Evolutionary conservation across 2,113 vertebrate species (phyloP), one percentile per base, ranked within the genome.

Genomic region (Brachyhypopomus occidentalis): DNA sequence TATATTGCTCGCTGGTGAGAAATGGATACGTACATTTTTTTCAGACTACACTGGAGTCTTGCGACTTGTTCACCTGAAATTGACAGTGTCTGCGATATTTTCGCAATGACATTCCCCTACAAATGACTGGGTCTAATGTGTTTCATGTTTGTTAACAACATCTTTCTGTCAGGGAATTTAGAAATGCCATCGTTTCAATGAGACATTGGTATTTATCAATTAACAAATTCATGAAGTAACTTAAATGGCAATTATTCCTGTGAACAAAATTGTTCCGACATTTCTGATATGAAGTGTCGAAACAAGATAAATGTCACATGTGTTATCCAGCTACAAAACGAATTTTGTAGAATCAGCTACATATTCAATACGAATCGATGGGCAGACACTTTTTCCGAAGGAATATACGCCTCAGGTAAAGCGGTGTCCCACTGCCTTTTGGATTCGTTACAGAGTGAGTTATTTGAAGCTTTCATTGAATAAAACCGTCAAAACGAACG

Each of bases 391-490:
- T 59, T 62, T 17, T 14, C 45, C 45, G 12, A 3, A 14, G 45
- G 7, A 52, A 52, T 14, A 52, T 52, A 14, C 45, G 9, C 45
- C 45, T 2, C 8, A 8, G 8, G 45, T 52, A 52, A 52, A 52
- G 45, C 45, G 41, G 41, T 52, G 45, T 52, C 45, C 12, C 45
- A 52, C 45, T 52, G 45, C 45, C 11, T 48, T 20, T 76, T 27
- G 30, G 14, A 17, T 58, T 69, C 63, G 76, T 38, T 70, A 23
- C 25, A 56, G 1, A 66, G 23, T 22, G 36, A 41, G 52, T 34
- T 60, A 12, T 36, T 59, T 25, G 27, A 38, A 20, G 22, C 9
- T 58, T 74, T 58, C 34, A 73, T 22, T 77, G 75, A 78, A 25
- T 4, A 59, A 7, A 36, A 5, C 19, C 14, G 23, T 59, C 27